phyloP scores from a whole-genome alignment of 2,888 invertebrate genomes.

The Lottia scabra region DNA sequence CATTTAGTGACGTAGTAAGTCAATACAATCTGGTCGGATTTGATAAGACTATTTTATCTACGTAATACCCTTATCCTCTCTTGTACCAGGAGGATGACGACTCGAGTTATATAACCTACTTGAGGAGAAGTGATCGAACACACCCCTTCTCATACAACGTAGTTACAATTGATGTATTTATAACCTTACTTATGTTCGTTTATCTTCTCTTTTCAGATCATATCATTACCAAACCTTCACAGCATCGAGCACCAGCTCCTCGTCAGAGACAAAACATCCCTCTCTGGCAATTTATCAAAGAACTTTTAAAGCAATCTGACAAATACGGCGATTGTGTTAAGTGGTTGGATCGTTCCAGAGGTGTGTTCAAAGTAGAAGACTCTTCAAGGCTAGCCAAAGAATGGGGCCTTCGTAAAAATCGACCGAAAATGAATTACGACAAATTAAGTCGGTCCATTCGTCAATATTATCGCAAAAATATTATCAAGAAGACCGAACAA shows the following conservation, averaged over 20 bases:
- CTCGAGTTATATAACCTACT: background rate
- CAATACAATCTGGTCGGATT: background rate
- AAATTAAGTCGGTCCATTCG: slow-evolving; percentile 96
- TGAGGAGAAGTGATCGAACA: too few species aligned
- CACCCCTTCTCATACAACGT: too few species aligned
- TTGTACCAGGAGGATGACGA: slow-evolving; percentile 11
- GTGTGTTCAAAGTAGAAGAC: slow-evolving; percentile 97
- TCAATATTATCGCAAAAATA: slow-evolving; percentile 98
- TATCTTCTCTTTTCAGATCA: too few species aligned
- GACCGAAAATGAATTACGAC: slow-evolving; percentile 99
- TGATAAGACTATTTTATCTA: background rate
- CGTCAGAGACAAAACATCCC: slow-evolving; percentile 77
- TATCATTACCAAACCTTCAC: too few species aligned
- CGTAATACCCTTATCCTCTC: background rate
- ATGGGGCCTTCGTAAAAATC: slow-evolving; percentile 98
- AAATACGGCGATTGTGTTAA: slow-evolving; percentile 93
- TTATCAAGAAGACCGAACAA: slow-evolving; percentile 91
- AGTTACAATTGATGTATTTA: too few species aligned
- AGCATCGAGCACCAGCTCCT: too few species aligned
- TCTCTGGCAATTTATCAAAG: slow-evolving; percentile 98
- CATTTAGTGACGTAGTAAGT: background rate
- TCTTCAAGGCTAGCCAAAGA: slow-evolving; percentile 95
- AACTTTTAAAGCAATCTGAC: slow-evolving; percentile 89
- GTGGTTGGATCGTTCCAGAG: slow-evolving; percentile 92
- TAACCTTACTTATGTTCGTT: too few species aligned